phyloP scores from a whole-genome alignment of 1,140 invertebrate species.

The Drosophila pectinifera region DNA sequence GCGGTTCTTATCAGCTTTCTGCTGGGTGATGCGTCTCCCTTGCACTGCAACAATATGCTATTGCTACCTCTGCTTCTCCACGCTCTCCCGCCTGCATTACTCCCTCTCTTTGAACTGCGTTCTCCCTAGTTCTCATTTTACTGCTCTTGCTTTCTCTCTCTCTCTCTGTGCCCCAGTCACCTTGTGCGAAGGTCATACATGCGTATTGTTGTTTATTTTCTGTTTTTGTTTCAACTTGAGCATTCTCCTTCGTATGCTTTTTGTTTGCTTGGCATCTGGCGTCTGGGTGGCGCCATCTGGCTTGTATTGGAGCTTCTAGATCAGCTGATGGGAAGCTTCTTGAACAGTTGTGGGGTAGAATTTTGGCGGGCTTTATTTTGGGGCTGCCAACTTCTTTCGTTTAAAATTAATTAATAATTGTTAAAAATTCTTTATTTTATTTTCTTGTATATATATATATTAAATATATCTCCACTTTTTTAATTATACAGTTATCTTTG shows the following conservation, averaged over 20 bases:
- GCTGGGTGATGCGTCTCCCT: slow-evolving; percentile 20
- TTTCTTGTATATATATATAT: too few relatives aligned
- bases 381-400: slow-evolving; percentile 8
- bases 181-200: slow-evolving; percentile 87
- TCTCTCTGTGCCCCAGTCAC: slow-evolving; percentile 86
- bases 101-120: not conserved
- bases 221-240: slow-evolving; percentile 39
- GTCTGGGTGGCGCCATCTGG: slow-evolving; percentile 26
- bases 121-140: slow-evolving; percentile 17
- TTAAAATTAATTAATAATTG: not conserved
- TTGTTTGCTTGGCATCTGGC: slow-evolving; percentile 27
- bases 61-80: slow-evolving; percentile 8
- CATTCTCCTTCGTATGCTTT: slow-evolving; percentile 32
- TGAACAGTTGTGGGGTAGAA: slow-evolving; percentile 3
- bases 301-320: slow-evolving; percentile 3
- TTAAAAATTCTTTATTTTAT: too few relatives aligned
- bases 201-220: slow-evolving; percentile 75
- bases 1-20: slow-evolving; percentile 30
- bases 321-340: slow-evolving; percentile 12
- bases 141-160: slow-evolving; percentile 1
- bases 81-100: slow-evolving; percentile 2
- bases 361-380: slow-evolving; percentile 1
- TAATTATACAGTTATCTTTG: too few relatives aligned
- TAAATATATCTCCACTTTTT: too few relatives aligned
- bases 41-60: slow-evolving; percentile 29